These are phyloP conservation scores for Cyprinella venusta DNA, from an alignment of 2,797 vertebrate species.

Conservation along the genomic window DNA sequence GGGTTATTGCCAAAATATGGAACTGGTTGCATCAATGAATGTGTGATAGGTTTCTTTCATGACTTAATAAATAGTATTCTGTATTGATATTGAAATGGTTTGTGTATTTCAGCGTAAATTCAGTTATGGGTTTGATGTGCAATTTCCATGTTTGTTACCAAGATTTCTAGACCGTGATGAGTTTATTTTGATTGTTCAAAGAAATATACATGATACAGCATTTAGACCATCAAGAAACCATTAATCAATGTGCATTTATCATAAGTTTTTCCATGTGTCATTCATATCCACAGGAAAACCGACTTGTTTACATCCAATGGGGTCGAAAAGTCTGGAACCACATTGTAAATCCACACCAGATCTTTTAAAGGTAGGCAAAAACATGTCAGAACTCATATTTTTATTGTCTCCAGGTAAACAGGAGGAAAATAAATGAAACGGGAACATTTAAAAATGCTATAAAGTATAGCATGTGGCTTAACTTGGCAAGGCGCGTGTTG, in stretches of 20 bases:
- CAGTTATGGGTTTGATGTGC: neutral
- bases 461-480: constrained; percentile 43
- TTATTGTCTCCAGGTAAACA: constrained; percentile 43
- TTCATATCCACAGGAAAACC: constrained; percentile 12
- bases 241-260: constrained; percentile 22
- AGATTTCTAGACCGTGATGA: constrained; percentile 9
- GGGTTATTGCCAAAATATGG: constrained; percentile 4
- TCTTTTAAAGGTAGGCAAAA: neutral
- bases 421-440: constrained; percentile 44
- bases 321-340: neutral
- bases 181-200: constrained; percentile 25
- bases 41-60: neutral
- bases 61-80: neutral
- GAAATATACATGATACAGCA: constrained; percentile 2
- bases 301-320: neutral
- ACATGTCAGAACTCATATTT: constrained; percentile 20
- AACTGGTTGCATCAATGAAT: neutral
- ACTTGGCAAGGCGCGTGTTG: constrained; percentile 33
- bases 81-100: neutral
- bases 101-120: neutral
- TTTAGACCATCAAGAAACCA: constrained; percentile 26
- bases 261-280: constrained; percentile 27
- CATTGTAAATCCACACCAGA: neutral
- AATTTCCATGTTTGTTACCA: constrained; percentile 12
- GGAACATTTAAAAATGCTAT: constrained; percentile 32